phyloP scores from a whole-genome alignment of 2,113 vertebrate species.

The Sprattus sprattus region DNA sequence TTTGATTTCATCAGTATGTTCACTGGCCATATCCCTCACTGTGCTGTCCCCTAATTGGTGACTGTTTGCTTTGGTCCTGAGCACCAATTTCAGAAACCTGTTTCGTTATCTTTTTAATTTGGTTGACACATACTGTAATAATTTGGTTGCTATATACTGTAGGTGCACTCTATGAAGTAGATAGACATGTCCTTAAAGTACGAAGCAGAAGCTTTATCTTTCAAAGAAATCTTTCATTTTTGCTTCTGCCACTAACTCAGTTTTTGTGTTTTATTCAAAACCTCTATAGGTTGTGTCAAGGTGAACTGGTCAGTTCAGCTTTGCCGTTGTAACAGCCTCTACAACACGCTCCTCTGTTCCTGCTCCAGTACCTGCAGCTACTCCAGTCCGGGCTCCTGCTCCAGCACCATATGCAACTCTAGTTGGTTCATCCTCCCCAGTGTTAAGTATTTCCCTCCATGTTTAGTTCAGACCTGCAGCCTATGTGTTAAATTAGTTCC shows the following conservation, averaged over 20 bases:
- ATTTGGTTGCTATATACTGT: neutral
- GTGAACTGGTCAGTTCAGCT: neutral
- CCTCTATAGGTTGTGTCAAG: neutral
- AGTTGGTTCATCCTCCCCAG: too few species aligned
- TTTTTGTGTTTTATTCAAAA: neutral
- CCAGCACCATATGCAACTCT: too few species aligned
- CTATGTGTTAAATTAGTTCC: too few species aligned
- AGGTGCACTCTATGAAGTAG: constrained; percentile 39
- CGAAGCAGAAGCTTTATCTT: neutral
- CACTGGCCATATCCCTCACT: neutral
- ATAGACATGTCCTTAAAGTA: constrained; percentile 14
- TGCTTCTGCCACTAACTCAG: neutral
- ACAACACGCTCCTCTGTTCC: too few species aligned
- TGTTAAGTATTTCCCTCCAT: too few species aligned
- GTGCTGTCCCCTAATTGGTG: neutral
- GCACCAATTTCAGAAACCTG: neutral
- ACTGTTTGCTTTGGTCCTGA: neutral
- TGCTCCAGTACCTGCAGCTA: too few species aligned
- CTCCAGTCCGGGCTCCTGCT: too few species aligned
- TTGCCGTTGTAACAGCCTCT: too few species aligned
- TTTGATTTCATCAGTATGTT: neutral
- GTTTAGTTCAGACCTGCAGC: too few species aligned
- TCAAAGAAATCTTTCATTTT: neutral
- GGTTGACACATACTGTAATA: too few species aligned
- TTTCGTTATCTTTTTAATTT: constrained; percentile 1